A percentile compares a stretch with the other conserved stretches of the same genome.
phyloP scores from a whole-genome alignment of 35 echinoderm and acorn worm species.

The Ophiothrix spiculata region DNA sequence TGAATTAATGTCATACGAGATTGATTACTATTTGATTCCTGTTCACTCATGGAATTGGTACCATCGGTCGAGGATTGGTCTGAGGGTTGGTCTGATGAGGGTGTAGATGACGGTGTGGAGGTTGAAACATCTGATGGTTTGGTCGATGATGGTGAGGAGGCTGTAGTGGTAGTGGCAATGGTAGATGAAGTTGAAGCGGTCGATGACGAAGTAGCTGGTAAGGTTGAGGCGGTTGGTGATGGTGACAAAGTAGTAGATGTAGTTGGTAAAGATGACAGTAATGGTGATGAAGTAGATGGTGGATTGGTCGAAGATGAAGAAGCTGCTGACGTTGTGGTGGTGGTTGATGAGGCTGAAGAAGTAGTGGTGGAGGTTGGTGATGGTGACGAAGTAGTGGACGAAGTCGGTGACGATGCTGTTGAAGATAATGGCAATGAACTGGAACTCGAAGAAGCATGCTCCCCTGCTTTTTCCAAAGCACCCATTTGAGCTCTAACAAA shows the following conservation, averaged over 20 bases:
- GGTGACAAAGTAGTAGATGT: too few relatives aligned
- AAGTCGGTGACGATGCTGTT: too few relatives aligned
- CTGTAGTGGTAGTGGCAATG: neutral
- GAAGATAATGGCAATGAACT: too few relatives aligned
- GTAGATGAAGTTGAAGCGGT: neutral
- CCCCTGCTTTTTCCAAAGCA: constrained; percentile 7
- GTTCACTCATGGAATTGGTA: neutral
- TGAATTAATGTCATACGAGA: neutral
- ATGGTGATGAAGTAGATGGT: too few relatives aligned
- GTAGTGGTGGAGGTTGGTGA: too few relatives aligned
- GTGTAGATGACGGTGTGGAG: neutral
- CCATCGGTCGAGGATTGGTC: neutral
- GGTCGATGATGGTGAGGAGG: neutral
- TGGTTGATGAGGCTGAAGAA: too few relatives aligned
- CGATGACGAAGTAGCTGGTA: neutral
- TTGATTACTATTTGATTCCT: too few relatives aligned
- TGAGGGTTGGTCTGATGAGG: neutral
- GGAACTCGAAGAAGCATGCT: too few relatives aligned
- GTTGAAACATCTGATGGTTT: neutral
- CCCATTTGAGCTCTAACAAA: neutral
- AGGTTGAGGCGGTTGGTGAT: neutral
- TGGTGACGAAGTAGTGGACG: too few relatives aligned
- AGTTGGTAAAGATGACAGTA: too few relatives aligned
- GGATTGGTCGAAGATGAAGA: too few relatives aligned
- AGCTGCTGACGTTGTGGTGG: too few relatives aligned